These are phyloP conservation scores for Siphamia tubifer DNA, from an alignment of 2,113 vertebrate species.

Conservation along the genomic window DNA sequence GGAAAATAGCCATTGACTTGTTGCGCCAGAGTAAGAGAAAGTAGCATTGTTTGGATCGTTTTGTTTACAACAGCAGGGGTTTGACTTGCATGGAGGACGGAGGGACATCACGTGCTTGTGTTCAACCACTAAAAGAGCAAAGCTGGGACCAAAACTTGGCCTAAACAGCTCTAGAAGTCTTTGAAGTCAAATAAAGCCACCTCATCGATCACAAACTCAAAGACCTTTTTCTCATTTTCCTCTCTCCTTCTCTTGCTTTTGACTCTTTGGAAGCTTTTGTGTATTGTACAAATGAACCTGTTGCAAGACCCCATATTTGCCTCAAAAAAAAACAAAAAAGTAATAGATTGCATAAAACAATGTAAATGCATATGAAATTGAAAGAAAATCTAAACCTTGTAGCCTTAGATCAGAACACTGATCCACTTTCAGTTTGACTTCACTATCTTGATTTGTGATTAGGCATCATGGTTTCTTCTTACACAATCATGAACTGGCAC, in stretches of 20 bases:
- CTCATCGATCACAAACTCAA: conserved; percentile 86
- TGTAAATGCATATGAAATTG: neutral
- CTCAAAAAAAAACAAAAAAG: conserved; percentile 12
- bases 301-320: conserved; percentile 48
- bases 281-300: conserved; percentile 65
- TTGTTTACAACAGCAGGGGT: conserved; percentile 82
- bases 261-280: conserved; percentile 59
- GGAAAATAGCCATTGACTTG: conserved; percentile 76
- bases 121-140: conserved; percentile 59
- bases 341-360: conserved; percentile 3
- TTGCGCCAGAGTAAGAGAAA: conserved; percentile 75
- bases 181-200: conserved; percentile 83
- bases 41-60: conserved; percentile 86
- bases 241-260: conserved; percentile 60
- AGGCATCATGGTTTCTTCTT: too few species aligned
- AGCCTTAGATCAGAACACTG: neutral
- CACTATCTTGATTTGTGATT: too few species aligned
- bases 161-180: conserved; percentile 63
- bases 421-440: too few species aligned
- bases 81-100: conserved; percentile 73
- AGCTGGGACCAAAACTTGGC: conserved; percentile 53
- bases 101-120: conserved; percentile 81
- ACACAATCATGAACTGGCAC: too few species aligned
- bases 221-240: conserved; percentile 50
- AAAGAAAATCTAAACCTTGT: neutral